phyloP scores from a whole-genome alignment of 2,797 vertebrate genomes.

The Lycodopsis pacificus region DNA sequence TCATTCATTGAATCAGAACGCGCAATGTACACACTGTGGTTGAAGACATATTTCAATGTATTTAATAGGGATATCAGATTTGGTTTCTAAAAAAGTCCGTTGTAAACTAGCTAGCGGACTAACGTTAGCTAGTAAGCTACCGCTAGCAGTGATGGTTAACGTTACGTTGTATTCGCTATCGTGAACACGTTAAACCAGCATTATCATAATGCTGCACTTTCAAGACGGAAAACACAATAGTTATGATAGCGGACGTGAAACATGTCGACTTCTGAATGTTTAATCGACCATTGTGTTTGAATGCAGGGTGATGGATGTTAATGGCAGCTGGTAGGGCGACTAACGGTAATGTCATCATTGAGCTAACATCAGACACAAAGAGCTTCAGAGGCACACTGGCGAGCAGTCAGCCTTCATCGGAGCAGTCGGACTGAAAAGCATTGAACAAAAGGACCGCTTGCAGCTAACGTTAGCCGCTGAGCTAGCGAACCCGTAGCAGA shows the following conservation, averaged over 20 bases:
- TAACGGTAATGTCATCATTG: not conserved
- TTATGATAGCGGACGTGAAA: not conserved
- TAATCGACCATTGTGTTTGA: not conserved
- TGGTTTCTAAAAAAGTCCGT: not conserved
- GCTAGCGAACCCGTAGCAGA: conserved; percentile 18
- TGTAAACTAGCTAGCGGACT: not conserved
- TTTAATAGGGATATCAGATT: not conserved
- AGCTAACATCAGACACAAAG: too few relatives aligned
- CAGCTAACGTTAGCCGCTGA: conserved; percentile 30
- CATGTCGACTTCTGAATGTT: too few relatives aligned
- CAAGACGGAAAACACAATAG: not conserved
- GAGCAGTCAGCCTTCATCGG: fast-evolving
- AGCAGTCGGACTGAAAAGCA: not conserved
- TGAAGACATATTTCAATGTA: fast-evolving
- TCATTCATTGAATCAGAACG: not conserved
- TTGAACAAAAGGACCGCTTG: conserved; percentile 5
- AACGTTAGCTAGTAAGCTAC: conserved; percentile 4
- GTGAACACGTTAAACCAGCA: not conserved
- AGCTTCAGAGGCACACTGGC: fast-evolving
- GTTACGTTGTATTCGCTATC: not conserved
- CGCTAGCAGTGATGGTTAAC: not conserved
- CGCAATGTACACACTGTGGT: not conserved
- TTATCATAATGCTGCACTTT: not conserved
- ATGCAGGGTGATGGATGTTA: not conserved
- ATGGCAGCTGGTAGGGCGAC: conserved; percentile 8